Base-by-base conservation (phyloP, 2,888 invertebrate species). In the Ryuthela nishihirai region DNA sequence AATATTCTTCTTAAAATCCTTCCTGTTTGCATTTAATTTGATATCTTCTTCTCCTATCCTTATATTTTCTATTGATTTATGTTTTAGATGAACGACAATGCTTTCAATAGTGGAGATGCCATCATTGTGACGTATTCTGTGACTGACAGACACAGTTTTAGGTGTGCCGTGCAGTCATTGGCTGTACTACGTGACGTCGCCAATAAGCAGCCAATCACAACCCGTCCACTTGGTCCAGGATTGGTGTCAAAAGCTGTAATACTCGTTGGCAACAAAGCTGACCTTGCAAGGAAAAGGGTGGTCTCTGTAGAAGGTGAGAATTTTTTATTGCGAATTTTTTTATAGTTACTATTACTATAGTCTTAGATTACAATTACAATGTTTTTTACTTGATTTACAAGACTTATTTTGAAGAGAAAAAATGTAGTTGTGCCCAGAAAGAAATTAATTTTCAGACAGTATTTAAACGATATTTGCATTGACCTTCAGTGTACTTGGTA, bases 231-330 rank as follows among this genome's bases (percentile, higher is more conserved):
- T 24, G 56, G 56, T 5, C 56, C 56, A 1, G 56, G 56, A 1
- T 42, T 58, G 10, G 24, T 50, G 23, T 58, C 56, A 4, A 58
- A 52, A 36, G 46, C 52, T 6, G 52, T 58, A 24, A 58, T 58
- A 1, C 38, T 58, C 17, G 56, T 52, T 5, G 56, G 56, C 2
- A 58, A 58, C 42, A 58, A 58, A 36, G 41, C 50, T 17, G 56
- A 58, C 29, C 35, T 58, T 15, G 56, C 50, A 3, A 41, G 56
- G 17, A 23, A 46, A 1, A 21, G 56, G n/a, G 12, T 32, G 1
- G 46, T 58, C 17, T 26, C 46, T 20, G 47, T 52, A 15, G 56
- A 52, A 23, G 42, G 56, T 58, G 35, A 50, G 45, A 7, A n/a
- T n/a, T n/a, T n/a, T n/a, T n/a, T n/a, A n/a, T n/a, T n/a, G n/a